Percentiles rank a stretch among this genome's conserved stretches.
Evolutionary conservation across 2,797 vertebrate genomes (phyloP).

Genomic region (Eurystomus glaucurus): DNA sequence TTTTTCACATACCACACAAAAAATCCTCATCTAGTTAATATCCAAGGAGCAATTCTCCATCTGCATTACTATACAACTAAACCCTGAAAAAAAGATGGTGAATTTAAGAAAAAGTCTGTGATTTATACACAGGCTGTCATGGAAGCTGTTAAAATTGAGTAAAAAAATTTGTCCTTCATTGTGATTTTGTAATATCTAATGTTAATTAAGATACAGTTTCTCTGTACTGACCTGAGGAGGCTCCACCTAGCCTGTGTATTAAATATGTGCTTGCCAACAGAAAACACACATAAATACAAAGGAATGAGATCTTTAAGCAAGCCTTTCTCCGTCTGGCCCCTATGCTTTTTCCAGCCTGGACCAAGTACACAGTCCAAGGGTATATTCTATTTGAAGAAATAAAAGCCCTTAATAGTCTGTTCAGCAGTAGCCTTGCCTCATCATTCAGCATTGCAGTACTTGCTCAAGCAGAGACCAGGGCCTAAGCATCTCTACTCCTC

Average conservation of each 20-base stretch:
- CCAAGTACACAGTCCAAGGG: background rate
- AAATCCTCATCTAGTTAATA: background rate
- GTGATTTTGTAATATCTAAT: background rate
- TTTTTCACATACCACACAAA: background rate
- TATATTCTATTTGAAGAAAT: background rate
- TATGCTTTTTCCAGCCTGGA: background rate
- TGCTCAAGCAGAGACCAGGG: background rate
- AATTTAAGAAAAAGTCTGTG: background rate
- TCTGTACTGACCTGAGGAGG: background rate
- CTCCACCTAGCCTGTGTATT: background rate
- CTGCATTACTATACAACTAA: background rate
- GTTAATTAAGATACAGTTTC: background rate
- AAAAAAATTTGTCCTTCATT: background rate
- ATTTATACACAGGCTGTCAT: background rate
- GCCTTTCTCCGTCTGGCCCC: background rate
- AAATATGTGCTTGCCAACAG: background rate
- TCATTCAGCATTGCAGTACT: background rate
- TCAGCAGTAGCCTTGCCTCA: background rate
- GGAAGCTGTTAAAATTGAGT: background rate
- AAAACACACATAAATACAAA: background rate
- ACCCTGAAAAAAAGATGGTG: background rate
- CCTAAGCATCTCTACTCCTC: background rate
- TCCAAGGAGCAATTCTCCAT: background rate
- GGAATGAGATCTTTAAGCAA: background rate
- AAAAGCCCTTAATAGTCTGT: background rate